Evolutionary conservation across 2,113 vertebrate species (phyloP).

Genomic region (Psilopsiagon aymara): DNA sequence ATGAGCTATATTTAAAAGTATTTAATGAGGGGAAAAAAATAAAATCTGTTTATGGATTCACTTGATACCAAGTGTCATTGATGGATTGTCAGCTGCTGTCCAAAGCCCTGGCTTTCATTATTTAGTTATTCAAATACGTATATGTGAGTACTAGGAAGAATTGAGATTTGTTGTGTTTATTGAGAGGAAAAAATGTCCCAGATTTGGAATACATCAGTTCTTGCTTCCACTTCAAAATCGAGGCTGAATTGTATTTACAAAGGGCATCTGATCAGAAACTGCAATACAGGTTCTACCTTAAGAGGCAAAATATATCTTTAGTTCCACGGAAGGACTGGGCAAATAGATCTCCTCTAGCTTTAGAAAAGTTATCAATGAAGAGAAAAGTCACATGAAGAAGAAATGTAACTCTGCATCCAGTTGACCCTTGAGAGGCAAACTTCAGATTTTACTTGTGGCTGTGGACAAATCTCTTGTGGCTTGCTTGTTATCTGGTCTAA

Average conservation of each 20-base stretch:
- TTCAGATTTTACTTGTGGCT: neutral
- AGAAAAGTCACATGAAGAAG: neutral
- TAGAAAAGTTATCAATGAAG: neutral
- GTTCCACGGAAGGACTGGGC: neutral
- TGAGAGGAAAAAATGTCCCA: neutral
- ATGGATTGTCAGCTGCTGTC: constrained; percentile 39
- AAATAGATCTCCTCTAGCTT: neutral
- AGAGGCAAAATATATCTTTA: neutral
- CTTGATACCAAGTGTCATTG: constrained; percentile 33
- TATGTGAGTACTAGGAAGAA: neutral
- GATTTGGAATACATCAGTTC: neutral
- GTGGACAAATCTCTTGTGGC: neutral
- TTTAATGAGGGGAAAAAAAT: neutral
- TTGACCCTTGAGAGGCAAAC: neutral
- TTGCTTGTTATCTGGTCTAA: neutral
- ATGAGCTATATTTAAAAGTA: constrained; percentile 49
- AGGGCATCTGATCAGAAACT: neutral
- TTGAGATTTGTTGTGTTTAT: constrained; percentile 13
- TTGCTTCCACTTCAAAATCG: neutral
- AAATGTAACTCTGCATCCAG: neutral
- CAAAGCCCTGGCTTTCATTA: constrained; percentile 51
- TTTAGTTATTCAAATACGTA: neutral
- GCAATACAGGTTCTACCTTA: neutral
- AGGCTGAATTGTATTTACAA: neutral
- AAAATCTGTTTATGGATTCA: constrained; percentile 22